phyloP scores from a whole-genome alignment of 2,113 vertebrate genomes.

The Lagopus leucura region DNA sequence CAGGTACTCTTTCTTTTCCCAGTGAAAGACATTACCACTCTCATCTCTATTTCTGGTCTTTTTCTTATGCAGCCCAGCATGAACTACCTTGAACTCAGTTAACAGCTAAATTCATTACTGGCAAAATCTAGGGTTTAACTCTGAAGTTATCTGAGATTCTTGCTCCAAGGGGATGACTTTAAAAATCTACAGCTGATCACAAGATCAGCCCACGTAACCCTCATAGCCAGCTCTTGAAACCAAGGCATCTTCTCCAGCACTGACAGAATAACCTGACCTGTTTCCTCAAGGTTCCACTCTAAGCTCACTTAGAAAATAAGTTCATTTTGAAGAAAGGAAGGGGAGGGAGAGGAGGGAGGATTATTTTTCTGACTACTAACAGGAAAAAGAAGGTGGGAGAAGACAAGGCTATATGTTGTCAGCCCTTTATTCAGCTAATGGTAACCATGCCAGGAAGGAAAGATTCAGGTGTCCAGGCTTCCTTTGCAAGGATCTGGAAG shows the following conservation, averaged over 20 bases:
- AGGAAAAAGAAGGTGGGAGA: neutral
- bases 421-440: neutral
- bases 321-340: fast-evolving
- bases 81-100: neutral
- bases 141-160: neutral
- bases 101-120: neutral
- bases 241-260: neutral
- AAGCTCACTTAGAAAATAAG: neutral
- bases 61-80: neutral
- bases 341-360: no score
- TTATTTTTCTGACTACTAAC: neutral
- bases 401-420: neutral
- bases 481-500: neutral
- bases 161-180: constrained; percentile 38
- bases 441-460: neutral
- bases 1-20: neutral
- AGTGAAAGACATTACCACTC: neutral
- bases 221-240: constrained; percentile 13
- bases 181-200: constrained; percentile 1
- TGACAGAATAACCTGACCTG: neutral
- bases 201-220: neutral
- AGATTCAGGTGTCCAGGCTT: neutral
- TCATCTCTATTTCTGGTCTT: neutral
- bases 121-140: neutral
- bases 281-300: neutral